A percentile compares a stretch with the other conserved stretches of the same genome.
Conservation (phyloP, 1,140 invertebrate genomes). For the Cephus cinctus region DNA sequence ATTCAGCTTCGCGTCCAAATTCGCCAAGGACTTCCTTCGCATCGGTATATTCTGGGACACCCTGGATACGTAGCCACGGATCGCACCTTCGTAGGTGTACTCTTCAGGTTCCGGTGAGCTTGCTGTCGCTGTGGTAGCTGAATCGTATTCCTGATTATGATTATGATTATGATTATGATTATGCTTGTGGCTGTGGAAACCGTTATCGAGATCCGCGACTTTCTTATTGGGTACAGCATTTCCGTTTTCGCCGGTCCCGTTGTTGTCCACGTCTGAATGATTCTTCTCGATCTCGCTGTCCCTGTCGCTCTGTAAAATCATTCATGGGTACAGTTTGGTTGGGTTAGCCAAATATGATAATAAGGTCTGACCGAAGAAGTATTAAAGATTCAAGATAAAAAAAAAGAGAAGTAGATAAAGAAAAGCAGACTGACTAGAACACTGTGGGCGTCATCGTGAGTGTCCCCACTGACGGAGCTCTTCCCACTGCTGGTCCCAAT, state of each 20-base stretch:
- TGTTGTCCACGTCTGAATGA: constrained; percentile 63
- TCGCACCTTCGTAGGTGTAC: constrained; percentile 84
- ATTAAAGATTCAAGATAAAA: not conserved
- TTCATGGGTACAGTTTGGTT: not conserved
- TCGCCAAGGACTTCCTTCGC: constrained; percentile 40
- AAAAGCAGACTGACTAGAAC: constrained; percentile 62
- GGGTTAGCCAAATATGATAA: not conserved
- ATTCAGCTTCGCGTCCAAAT: constrained; percentile 46
- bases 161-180: too few species aligned
- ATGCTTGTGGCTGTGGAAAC: constrained; percentile 28
- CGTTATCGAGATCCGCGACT: constrained; percentile 24
- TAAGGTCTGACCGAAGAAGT: not conserved
- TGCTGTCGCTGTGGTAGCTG: constrained; percentile 60
- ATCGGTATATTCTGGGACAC: constrained; percentile 62
- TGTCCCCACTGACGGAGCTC: constrained; percentile 70
- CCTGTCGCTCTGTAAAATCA: constrained; percentile 61
- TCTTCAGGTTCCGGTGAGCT: constrained; percentile 68
- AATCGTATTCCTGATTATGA: constrained; percentile 59
- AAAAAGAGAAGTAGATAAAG: constrained; percentile 3
- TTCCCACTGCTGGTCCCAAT: constrained; percentile 76
- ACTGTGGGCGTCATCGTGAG: constrained; percentile 70
- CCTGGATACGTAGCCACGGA: constrained; percentile 77
- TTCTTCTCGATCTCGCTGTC: constrained; percentile 65
- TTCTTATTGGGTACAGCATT: constrained; percentile 45
- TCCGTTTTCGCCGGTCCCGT: constrained; percentile 45